Evolutionary conservation across 2,888 invertebrate genomes (phyloP).

Genomic region (Mystacides longicornis): DNA sequence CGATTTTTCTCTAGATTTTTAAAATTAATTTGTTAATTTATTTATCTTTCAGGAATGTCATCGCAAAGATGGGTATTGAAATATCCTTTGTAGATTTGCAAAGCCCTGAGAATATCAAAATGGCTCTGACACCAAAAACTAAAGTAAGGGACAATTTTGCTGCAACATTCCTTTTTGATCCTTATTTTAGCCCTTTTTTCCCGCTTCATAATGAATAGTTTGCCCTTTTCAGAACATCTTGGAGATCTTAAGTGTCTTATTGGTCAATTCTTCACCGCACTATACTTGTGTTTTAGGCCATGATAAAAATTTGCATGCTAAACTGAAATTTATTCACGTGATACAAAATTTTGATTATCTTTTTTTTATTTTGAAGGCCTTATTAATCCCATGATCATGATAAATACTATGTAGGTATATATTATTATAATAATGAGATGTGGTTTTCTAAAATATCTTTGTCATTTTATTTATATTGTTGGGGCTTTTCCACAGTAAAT

Average conservation of each 20-base stretch:
- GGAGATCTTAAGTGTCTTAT: not conserved
- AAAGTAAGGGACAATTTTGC: slow-evolving; percentile 52
- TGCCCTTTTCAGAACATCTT: not conserved
- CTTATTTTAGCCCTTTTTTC: not conserved
- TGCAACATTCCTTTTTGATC: not conserved
- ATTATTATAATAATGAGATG: too few species aligned
- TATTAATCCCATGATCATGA: too few species aligned
- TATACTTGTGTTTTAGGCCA: not conserved
- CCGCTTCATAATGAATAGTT: not conserved
- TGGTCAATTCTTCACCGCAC: not conserved
- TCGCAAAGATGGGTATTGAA: slow-evolving; percentile 61
- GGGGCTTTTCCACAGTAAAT: too few species aligned
- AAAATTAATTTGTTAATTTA: not conserved
- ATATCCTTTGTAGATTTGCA: slow-evolving; percentile 74
- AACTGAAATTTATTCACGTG: too few species aligned
- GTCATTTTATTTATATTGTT: too few species aligned
- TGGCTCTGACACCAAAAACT: slow-evolving; percentile 72
- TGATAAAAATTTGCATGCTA: too few species aligned
- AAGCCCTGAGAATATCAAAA: slow-evolving; percentile 54
- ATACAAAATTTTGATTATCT: too few species aligned
- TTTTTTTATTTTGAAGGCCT: too few species aligned
- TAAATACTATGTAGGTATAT: too few species aligned
- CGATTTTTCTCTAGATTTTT: not conserved
- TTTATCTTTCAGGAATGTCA: slow-evolving; percentile 51
- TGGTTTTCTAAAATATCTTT: too few species aligned